These are phyloP conservation scores for Lateolabrax maculatus DNA, from an alignment of 2,797 vertebrate genomes.

Conservation along the genomic window DNA sequence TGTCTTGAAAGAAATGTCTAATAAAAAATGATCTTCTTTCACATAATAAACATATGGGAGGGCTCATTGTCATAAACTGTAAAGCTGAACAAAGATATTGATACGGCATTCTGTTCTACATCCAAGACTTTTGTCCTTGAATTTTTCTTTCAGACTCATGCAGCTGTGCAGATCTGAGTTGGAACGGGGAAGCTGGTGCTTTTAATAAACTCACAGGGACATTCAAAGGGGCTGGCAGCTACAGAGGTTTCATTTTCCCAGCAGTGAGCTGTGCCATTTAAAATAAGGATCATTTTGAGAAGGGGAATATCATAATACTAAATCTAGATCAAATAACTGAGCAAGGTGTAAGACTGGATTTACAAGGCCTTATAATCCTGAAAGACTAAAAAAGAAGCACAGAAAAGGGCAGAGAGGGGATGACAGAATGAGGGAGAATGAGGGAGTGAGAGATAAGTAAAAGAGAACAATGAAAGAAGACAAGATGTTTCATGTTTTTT, in stretches of 20 bases:
- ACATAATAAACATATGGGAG: slow-evolving; percentile 71
- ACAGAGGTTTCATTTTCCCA: slow-evolving; percentile 82
- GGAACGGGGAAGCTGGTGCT: slow-evolving; percentile 80
- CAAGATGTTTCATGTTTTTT: slow-evolving; percentile 42
- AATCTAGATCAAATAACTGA: slow-evolving; percentile 83
- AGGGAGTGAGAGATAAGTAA: slow-evolving; percentile 31
- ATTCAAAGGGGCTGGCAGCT: slow-evolving; percentile 83
- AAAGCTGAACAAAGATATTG: slow-evolving; percentile 71
- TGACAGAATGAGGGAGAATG: slow-evolving; percentile 14
- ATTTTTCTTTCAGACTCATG: slow-evolving; percentile 76
- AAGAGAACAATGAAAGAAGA: slow-evolving; percentile 34
- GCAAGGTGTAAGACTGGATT: slow-evolving; percentile 74
- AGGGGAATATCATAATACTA: slow-evolving; percentile 79
- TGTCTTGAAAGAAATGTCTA: slow-evolving; percentile 48
- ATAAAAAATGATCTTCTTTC: slow-evolving; percentile 63
- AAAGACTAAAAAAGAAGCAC: slow-evolving; percentile 49
- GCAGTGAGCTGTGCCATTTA: slow-evolving; percentile 83
- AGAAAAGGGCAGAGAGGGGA: slow-evolving; percentile 26
- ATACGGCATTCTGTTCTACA: slow-evolving; percentile 76
- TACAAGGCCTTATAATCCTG: slow-evolving; percentile 70
- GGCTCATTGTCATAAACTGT: slow-evolving; percentile 65
- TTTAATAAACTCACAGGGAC: slow-evolving; percentile 85
- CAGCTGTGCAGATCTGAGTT: slow-evolving; percentile 78
- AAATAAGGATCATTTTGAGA: slow-evolving; percentile 82
- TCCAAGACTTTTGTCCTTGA: slow-evolving; percentile 83